Evolutionary conservation across 1,140 invertebrate genomes (phyloP).

Genomic region (Drosophila willistoni): DNA sequence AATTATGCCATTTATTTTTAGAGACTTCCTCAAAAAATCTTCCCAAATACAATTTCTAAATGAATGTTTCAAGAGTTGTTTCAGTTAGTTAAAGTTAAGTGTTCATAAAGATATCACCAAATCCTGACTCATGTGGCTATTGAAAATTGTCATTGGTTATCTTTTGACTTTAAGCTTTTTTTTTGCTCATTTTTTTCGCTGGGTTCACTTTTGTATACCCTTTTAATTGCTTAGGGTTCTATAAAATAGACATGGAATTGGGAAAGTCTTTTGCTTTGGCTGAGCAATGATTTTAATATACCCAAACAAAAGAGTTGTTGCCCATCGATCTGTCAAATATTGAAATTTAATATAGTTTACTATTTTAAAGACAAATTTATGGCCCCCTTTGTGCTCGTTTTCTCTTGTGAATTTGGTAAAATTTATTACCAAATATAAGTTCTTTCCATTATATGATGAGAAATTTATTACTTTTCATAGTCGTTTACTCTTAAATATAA

Average conservation of each 20-base stretch:
- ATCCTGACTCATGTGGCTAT: background rate
- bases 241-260: background rate
- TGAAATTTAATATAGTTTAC: no score
- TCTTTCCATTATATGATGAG: background rate
- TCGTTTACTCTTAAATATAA: background rate
- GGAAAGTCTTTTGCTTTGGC: no score
- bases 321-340: no score
- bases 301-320: no score
- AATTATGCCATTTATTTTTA: constrained; percentile 77
- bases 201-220: background rate
- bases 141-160: constrained; percentile 2
- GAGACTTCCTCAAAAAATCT: constrained; percentile 20
- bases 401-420: background rate
- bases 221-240: background rate
- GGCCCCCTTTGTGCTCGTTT: background rate
- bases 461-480: background rate
- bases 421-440: background rate
- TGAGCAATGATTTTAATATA: no score
- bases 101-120: constrained; percentile 5
- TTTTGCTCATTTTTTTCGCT: background rate
- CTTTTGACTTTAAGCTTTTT: background rate
- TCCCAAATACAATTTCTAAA: background rate
- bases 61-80: background rate
- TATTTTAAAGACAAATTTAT: background rate
- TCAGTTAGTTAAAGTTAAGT: background rate